Evolutionary conservation across 1,140 invertebrate species (phyloP).

Genomic region (Mya arenaria): DNA sequence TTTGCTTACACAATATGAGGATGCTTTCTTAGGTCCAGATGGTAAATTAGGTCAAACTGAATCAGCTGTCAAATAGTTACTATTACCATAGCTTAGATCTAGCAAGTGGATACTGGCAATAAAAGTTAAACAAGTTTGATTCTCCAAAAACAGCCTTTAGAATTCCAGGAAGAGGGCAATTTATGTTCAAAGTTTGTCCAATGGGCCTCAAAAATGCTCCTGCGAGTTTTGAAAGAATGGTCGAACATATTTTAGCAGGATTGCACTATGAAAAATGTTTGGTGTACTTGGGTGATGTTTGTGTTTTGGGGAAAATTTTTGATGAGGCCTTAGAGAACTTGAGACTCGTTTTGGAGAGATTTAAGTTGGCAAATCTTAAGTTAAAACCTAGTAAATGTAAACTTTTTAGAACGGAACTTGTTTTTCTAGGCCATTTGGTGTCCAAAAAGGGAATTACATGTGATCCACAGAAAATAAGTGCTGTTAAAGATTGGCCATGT

Average conservation of each 20-base stretch:
- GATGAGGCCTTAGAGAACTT: conserved; percentile 12
- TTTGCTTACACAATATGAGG: conserved; percentile 21
- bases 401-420: conserved; percentile 26
- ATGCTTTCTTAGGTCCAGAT: conserved; percentile 55
- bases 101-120: conserved; percentile 29
- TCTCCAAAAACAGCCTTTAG: conserved; percentile 32
- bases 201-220: conserved; percentile 59
- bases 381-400: conserved; percentile 14
- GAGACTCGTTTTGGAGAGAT: conserved; percentile 1
- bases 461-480: conserved; percentile 73
- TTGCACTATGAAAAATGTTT: conserved; percentile 49
- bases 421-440: conserved; percentile 12
- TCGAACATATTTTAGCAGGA: conserved; percentile 63
- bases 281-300: conserved; percentile 57
- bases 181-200: conserved; percentile 57
- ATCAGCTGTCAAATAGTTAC: background rate
- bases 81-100: conserved; percentile 36
- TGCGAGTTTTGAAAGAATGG: conserved; percentile 65
- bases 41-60: conserved; percentile 47
- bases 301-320: conserved; percentile 26
- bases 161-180: conserved; percentile 35
- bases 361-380: conserved; percentile 12
- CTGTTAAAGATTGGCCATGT: conserved; percentile 69
- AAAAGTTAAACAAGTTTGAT: conserved; percentile 39
- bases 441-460: conserved; percentile 48